Base-by-base conservation (phyloP, 2,797 vertebrate genomes). In the Sebastes matsubarae region DNA sequence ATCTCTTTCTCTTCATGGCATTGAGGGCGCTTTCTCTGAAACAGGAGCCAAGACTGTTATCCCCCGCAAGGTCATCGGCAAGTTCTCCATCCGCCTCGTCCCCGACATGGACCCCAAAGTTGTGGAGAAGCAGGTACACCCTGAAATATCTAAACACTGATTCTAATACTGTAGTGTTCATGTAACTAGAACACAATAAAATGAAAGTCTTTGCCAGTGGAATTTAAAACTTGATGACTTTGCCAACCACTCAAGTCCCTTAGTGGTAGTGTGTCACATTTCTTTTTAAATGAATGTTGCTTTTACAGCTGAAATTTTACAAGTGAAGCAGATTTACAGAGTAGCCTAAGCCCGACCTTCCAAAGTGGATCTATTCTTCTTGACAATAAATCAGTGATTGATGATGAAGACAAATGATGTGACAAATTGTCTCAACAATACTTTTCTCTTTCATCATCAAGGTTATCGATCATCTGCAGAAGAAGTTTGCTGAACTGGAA, bases 1-100 rank as follows among this genome's bases (percentile, higher is more conserved):
- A 0, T 99, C 96, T 30, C 96, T 99, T 8, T 99, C 99, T 29
- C 96, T 99, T 9, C 99, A 99, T 2, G 98, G 99, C 24, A 99
- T 99, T 4, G 98, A 99, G 88, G 98, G 99, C 2, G 98, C 98
- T 42, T 99, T 99, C 87, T 95, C 97, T 2, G 98, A 96, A 8
- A 50, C 95, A 0, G 98, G 98, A 58, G 95, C 97, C 46, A 99
- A 99, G 92, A 99, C 98, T 0, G 98, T 99, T 60, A 98, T 99
- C 79, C 99, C 99, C 10, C 96, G 97, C 77, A 99, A 98, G 83
- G 98, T 99, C 89, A 97, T 89, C 1, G 98, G 98, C 86, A 99
- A 99, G 90, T 99, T 99, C 93, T 99, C 98, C 76, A 99, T 99
- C 92, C 95, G 98, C 20, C 94, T 99, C 0, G 98, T 99, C 74